These are phyloP conservation scores for Stratiomys singularior DNA, from an alignment of 2,888 invertebrate genomes.

Conservation along the genomic window DNA sequence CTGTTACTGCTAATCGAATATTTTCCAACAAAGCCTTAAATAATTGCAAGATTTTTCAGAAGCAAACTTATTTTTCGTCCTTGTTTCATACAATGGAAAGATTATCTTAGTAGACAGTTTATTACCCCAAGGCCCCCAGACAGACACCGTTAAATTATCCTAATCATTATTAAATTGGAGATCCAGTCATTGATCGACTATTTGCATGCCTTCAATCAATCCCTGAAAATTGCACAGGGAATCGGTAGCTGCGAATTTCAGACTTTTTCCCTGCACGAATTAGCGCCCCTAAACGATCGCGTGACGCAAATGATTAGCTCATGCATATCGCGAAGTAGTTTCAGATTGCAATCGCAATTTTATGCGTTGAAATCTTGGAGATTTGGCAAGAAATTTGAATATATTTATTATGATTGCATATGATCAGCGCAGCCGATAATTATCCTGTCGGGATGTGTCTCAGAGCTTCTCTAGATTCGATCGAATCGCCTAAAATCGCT, in stretches of 20 bases:
- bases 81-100: no score
- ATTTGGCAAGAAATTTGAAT: constrained; percentile 20
- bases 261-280: constrained; percentile 5
- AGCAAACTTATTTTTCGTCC: no score
- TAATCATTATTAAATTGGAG: constrained; percentile 49
- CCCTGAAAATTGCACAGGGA: constrained; percentile 17
- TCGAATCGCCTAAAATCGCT: background rate
- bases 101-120: background rate
- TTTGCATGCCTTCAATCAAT: constrained; percentile 51
- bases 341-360: background rate
- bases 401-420: constrained; percentile 22
- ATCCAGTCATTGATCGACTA: constrained; percentile 45
- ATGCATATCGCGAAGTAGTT: background rate
- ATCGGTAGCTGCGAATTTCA: constrained; percentile 44
- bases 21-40: no score
- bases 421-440: constrained; percentile 28
- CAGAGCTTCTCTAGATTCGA: no score
- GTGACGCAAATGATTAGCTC: constrained; percentile 33
- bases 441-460: constrained; percentile 3
- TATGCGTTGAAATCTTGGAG: background rate
- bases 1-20: no score
- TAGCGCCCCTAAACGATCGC: constrained; percentile 31
- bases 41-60: no score
- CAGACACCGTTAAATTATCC: constrained; percentile 49
- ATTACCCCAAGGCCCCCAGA: constrained; percentile 27